These are phyloP conservation scores for Hippocampus guttulatus DNA, from an alignment of 2,113 vertebrate species.

Conservation along the genomic window DNA sequence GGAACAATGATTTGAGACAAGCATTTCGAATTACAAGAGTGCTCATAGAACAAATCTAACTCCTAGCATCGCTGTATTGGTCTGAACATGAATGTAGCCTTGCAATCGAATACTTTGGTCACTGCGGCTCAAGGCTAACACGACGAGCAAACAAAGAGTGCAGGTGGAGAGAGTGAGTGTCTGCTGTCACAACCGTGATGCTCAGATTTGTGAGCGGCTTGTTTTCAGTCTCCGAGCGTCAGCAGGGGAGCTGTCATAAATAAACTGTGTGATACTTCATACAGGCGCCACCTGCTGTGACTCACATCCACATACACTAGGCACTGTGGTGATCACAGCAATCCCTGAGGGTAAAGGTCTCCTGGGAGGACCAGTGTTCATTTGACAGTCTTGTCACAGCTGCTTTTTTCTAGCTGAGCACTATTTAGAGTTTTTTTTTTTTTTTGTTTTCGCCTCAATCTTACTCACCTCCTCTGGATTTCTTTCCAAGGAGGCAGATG, in stretches of 20 bases:
- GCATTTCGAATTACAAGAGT: not conserved
- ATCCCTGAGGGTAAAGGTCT: constrained; percentile 48
- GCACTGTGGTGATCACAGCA: constrained; percentile 50
- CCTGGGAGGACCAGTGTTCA: constrained; percentile 42
- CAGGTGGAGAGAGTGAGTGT: constrained; percentile 19
- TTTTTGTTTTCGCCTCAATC: no score
- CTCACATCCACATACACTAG: constrained; percentile 18
- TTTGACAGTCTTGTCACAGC: constrained; percentile 33
- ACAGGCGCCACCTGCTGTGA: constrained; percentile 53
- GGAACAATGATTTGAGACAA: no score
- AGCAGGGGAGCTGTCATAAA: constrained; percentile 58
- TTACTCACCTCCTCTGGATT: constrained; percentile 15
- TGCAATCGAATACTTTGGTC: not conserved
- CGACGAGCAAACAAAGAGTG: constrained; percentile 9
- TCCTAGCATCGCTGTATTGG: not conserved
- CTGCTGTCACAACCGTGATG: constrained; percentile 20
- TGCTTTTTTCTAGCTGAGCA: not conserved
- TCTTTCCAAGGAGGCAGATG: not conserved
- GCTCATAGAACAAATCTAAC: not conserved
- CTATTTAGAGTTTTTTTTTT: not conserved
- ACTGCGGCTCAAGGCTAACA: constrained; percentile 11
- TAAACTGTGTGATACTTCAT: constrained; percentile 64
- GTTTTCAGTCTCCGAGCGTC: constrained; percentile 34
- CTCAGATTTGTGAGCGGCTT: constrained; percentile 34
- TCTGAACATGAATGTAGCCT: not conserved